These are phyloP conservation scores for Junonia oenone DNA, from an alignment of 2,888 invertebrate species.

Conservation along the genomic window DNA sequence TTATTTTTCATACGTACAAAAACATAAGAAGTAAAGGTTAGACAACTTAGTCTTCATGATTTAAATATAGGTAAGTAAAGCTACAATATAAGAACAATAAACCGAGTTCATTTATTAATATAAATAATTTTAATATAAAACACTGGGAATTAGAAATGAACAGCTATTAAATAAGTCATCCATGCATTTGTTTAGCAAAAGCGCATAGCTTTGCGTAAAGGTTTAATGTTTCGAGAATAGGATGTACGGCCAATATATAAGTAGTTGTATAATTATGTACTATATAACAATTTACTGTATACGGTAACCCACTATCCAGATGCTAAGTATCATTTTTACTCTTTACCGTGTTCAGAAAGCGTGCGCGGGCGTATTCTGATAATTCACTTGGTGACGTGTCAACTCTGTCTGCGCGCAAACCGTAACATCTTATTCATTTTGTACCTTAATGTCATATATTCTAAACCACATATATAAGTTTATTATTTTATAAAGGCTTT, in stretches of 20 bases:
- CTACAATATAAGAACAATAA: too few relatives aligned
- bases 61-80: too few relatives aligned
- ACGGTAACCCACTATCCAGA: conserved; percentile 41
- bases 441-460: neutral
- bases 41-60: too few relatives aligned
- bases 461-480: neutral
- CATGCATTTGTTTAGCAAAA: neutral
- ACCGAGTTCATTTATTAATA: too few relatives aligned
- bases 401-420: conserved; percentile 45
- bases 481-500: neutral
- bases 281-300: conserved; percentile 17
- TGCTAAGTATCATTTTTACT: conserved; percentile 63
- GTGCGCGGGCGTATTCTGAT: conserved; percentile 64
- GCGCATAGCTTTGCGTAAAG: neutral
- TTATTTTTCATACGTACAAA: too few relatives aligned
- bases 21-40: too few relatives aligned
- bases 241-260: neutral
- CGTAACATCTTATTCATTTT: conserved; percentile 47
- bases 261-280: conserved; percentile 26
- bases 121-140: too few relatives aligned
- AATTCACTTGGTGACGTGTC: conserved; percentile 60
- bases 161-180: too few relatives aligned
- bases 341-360: conserved; percentile 74
- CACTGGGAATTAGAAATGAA: too few relatives aligned
- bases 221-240: neutral